Base-by-base conservation (phyloP, 2,113 vertebrate species). In the Leptobrachium leishanense region DNA sequence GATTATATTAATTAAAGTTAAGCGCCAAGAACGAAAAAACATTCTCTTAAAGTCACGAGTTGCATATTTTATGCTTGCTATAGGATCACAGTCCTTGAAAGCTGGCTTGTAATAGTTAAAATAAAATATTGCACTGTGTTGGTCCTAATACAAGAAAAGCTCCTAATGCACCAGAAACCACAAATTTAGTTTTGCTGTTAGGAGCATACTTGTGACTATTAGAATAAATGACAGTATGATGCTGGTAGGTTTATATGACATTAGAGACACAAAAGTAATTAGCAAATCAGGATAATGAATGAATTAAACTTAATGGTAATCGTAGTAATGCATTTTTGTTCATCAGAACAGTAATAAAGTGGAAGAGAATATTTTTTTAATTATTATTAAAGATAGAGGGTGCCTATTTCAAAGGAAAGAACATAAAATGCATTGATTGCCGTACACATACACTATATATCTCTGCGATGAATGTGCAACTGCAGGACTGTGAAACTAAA, bases 291-390 rank as follows among this genome's bases (percentile, higher is more conserved):
- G 72, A 40, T 74, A 80, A 73, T 80, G 70, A 80, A 80, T 80
- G 50, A 80, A 80, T 80, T 80, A 80, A 55, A 65, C 77, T 74
- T 73, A 80, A 80, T 80, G 63, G 64, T 80, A 80, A 80, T 80
- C 12, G 63, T 55, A 74, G 65, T 74, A 81, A 74, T 81, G 57
- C 54, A 81, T 81, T 81, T 31, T 68, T 81, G 11, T 64, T 68
- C 64, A 59, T 81, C 72, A 59, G 55, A 67, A 74, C n/a, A 20
- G 78, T 59, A 74, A 74, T 74, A 74, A 67, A 67, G 63, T 39
- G 50, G 31, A 53, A 59, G 42, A 20, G 63, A 66, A 54, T 2
- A 5, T 43, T 41, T 43, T 65, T 3, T 43, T 65, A 65, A 79
- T 70, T 2, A 42, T 67, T 15, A 76, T 68, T 55, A 67, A 67